phyloP scores from a whole-genome alignment of 2,797 vertebrate species.

The Lutjanus campechanus region DNA sequence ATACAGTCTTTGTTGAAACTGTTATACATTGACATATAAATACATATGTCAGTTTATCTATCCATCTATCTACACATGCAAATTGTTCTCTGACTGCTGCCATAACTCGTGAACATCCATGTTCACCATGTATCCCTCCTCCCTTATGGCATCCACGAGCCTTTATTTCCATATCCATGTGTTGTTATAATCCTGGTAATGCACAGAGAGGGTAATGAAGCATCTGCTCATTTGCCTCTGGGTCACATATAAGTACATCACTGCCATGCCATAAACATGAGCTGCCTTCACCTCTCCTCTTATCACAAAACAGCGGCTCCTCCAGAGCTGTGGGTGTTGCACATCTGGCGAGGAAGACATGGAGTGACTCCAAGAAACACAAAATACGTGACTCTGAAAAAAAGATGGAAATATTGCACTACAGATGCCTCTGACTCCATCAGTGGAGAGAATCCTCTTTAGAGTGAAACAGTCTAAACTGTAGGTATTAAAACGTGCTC shows the following conservation, averaged over 20 bases:
- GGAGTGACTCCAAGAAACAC: slow-evolving; percentile 56
- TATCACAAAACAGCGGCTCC: slow-evolving; percentile 61
- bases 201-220: slow-evolving; percentile 76
- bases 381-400: slow-evolving; percentile 38
- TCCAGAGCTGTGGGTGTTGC: slow-evolving; percentile 65
- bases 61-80: slow-evolving; percentile 13
- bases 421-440: slow-evolving; percentile 33
- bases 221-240: slow-evolving; percentile 75
- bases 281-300: slow-evolving; percentile 67
- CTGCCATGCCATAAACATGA: slow-evolving; percentile 69
- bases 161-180: slow-evolving; percentile 65
- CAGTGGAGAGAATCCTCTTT: slow-evolving; percentile 28
- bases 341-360: slow-evolving; percentile 64
- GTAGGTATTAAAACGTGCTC: slow-evolving; percentile 4
- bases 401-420: slow-evolving; percentile 13
- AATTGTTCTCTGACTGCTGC: background rate
- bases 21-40: too few species aligned
- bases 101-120: slow-evolving; percentile 23
- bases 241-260: slow-evolving; percentile 76
- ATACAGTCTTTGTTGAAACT: background rate
- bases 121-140: slow-evolving; percentile 37
- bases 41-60: background rate
- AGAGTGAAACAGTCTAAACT: slow-evolving; percentile 13
- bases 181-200: slow-evolving; percentile 66
- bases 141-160: slow-evolving; percentile 24